A percentile compares a stretch with the other conserved stretches of the same genome.
These are phyloP conservation scores for Rhabditoides inermis DNA, from an alignment of 2,888 invertebrate species.

Conservation along the genomic window DNA sequence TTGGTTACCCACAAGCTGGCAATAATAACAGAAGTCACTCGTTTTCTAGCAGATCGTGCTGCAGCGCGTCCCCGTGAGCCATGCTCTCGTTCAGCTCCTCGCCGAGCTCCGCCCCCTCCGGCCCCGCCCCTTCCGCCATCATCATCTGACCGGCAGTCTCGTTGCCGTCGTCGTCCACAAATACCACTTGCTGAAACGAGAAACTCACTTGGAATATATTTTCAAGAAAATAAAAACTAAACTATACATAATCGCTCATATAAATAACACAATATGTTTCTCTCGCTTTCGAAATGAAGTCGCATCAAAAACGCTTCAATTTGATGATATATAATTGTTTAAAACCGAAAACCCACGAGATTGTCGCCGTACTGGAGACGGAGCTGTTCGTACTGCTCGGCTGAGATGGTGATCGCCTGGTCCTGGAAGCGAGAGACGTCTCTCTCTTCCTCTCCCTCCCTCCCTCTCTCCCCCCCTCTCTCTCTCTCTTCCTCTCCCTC, in stretches of 20 bases:
- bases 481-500: background rate
- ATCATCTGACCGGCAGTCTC: too few relatives aligned
- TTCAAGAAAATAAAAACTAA: too few relatives aligned
- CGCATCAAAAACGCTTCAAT: background rate
- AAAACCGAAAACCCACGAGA: background rate
- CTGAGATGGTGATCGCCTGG: constrained; percentile 10
- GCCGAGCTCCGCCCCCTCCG: too few relatives aligned
- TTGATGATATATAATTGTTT: background rate
- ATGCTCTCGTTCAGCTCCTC: too few relatives aligned
- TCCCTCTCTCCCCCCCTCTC: background rate
- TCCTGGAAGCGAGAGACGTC: background rate
- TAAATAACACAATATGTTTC: background rate
- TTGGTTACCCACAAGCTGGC: too few relatives aligned
- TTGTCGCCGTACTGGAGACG: constrained; percentile 20
- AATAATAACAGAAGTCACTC: too few relatives aligned
- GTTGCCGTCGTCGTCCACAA: constrained; percentile 15
- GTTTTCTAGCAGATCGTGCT: too few relatives aligned
- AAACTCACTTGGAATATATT: too few relatives aligned
- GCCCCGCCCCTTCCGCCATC: too few relatives aligned
- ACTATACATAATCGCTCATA: background rate
- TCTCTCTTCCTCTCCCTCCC: constrained; percentile 7
- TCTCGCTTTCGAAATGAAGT: background rate
- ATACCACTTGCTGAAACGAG: constrained; percentile 24
- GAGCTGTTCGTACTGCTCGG: constrained; percentile 17
- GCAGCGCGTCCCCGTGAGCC: too few relatives aligned